Conservation (phyloP, 2,888 invertebrate species). For the Xestoiulus laeticollis region DNA sequence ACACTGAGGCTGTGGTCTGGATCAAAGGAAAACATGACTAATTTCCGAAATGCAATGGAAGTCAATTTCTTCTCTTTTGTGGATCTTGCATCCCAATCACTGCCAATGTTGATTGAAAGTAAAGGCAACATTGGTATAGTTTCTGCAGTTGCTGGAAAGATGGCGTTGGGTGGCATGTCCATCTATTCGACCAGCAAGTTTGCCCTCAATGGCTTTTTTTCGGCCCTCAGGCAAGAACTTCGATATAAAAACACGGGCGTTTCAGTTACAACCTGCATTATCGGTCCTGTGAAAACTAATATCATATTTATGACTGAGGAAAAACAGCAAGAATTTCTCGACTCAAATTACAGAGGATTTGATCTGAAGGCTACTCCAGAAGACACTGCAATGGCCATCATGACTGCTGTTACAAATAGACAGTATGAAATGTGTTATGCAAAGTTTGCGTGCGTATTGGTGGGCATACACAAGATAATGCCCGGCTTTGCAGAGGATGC, state of each 20-base stretch:
- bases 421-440: not conserved
- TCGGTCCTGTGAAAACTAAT: slow-evolving; percentile 17
- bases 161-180: not conserved
- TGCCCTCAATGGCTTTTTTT: slow-evolving; percentile 46
- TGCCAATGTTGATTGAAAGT: slow-evolving; percentile 60
- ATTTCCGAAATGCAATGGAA: slow-evolving; percentile 56
- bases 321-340: not conserved
- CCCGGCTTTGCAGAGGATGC: not conserved
- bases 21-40: not conserved
- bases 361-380: not conserved
- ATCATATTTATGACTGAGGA: not conserved
- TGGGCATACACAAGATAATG: not conserved
- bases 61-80: slow-evolving; percentile 63
- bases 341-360: not conserved
- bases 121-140: slow-evolving; percentile 61
- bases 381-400: not conserved
- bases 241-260: slow-evolving; percentile 6
- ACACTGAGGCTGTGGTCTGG: not conserved
- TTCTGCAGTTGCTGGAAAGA: slow-evolving; percentile 61
- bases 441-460: not conserved
- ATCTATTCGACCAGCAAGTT: slow-evolving; percentile 42
- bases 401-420: not conserved
- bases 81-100: slow-evolving; percentile 61
- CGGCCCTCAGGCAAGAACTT: slow-evolving; percentile 47
- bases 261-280: slow-evolving; percentile 38